Percentiles rank a stretch among this genome's conserved stretches.
phyloP scores from a whole-genome alignment of 1,140 invertebrate genomes.

The Drosophila kanapiae region DNA sequence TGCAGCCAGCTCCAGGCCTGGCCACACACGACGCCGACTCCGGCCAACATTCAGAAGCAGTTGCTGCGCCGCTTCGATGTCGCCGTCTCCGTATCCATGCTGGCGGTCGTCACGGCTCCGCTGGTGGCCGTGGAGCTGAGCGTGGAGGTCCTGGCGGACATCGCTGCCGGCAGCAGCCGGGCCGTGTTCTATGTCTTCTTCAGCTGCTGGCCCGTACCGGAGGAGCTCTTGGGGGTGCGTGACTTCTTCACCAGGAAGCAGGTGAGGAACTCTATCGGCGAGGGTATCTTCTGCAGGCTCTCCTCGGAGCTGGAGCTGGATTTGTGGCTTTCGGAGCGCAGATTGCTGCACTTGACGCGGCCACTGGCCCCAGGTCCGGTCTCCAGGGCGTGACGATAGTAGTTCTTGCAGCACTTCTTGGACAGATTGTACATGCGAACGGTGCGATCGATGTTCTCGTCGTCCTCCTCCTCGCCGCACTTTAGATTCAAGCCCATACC shows the following conservation, averaged over 20 bases:
- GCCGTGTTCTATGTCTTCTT: conserved; percentile 77
- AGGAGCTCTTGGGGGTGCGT: conserved; percentile 57
- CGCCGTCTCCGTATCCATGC: conserved; percentile 25
- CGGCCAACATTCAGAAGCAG: conserved; percentile 81
- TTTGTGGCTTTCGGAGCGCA: conserved; percentile 55
- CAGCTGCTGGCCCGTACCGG: conserved; percentile 29
- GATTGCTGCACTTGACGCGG: conserved; percentile 61
- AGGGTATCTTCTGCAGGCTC: conserved; percentile 78
- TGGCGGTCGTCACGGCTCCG: conserved; percentile 11
- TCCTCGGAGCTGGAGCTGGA: conserved; percentile 78
- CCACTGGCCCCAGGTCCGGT: conserved; percentile 64
- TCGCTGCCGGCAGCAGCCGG: conserved; percentile 56
- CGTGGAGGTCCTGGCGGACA: conserved; percentile 38
- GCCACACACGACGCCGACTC: conserved; percentile 73
- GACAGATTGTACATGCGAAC: conserved; percentile 82
- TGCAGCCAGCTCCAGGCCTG: conserved; percentile 74
- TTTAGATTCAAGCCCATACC: conserved; percentile 65
- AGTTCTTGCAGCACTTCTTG: conserved; percentile 83
- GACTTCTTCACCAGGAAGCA: conserved; percentile 81
- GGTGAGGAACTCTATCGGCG: conserved; percentile 82
- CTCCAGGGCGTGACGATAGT: conserved; percentile 72
- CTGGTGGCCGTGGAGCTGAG: conserved; percentile 30
- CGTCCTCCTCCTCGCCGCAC: conserved; percentile 66
- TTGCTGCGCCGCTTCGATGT: conserved; percentile 70
- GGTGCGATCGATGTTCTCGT: conserved; percentile 79